Conservation (phyloP, 1,140 invertebrate species). For the Cherax quadricarinatus region DNA sequence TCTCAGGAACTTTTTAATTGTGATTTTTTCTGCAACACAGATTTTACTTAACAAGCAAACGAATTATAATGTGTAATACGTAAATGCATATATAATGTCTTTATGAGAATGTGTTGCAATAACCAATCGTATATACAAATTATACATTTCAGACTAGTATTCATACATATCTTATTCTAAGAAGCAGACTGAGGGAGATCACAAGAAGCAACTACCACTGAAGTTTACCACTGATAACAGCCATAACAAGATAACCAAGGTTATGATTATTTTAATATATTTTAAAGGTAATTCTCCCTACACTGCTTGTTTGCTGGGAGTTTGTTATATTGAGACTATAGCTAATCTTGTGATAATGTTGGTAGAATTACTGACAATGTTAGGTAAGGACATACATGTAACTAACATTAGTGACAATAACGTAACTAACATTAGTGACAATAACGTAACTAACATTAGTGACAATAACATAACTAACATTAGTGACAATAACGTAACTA, state of each 20-base stretch:
- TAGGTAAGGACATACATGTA: too few species aligned
- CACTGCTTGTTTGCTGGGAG: too few species aligned
- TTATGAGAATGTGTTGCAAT: background rate
- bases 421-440: too few species aligned
- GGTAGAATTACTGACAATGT: too few species aligned
- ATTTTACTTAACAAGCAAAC: background rate
- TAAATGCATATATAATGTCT: background rate
- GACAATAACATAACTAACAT: too few species aligned
- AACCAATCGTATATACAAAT: conserved; percentile 2
- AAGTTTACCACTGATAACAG: background rate
- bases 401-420: too few species aligned
- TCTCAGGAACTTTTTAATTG: background rate
- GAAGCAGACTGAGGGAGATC: background rate
- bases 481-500: too few species aligned
- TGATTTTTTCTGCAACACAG: conserved; percentile 16
- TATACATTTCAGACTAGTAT: conserved; percentile 19
- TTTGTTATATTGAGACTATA: too few species aligned
- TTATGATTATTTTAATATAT: too few species aligned
- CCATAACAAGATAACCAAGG: background rate
- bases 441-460: too few species aligned
- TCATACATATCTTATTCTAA: conserved; percentile 13
- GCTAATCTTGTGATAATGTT: too few species aligned
- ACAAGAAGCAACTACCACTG: background rate
- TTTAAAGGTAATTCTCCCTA: too few species aligned
- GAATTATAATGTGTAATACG: background rate